Evolutionary conservation across 2,113 vertebrate species (phyloP), one percentile per base, ranked within the genome.

Genomic region (Thalassarche chlororhynchos): DNA sequence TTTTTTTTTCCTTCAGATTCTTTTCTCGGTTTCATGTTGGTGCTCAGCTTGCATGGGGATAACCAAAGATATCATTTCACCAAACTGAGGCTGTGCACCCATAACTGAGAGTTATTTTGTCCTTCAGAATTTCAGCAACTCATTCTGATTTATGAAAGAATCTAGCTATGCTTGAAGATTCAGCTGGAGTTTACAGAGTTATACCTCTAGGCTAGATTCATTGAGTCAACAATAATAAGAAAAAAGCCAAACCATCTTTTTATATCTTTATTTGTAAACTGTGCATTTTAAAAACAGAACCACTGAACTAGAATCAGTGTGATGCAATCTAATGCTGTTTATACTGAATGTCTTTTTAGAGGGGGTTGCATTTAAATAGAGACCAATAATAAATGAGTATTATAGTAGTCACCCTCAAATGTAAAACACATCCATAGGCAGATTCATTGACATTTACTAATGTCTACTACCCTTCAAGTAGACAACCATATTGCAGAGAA

Each of bases 141-240:
- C 71, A 46, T 86, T 84, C 85, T 95, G 93, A 93, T 74, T 96
- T 96, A 91, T 85, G 84, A 66, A 90, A 69, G 81, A 86, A 44
- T 90, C 64, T 71, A 54, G 62, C 78, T 83, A 77, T 79, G 71
- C 75, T 85, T 93, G 82, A 95, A 94, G 84, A 95, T 90, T 95
- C 91, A 95, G 71, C 81, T 80, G 77, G 82, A 83, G 78, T 86
- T 85, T 91, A 72, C 51, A 81, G 66, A 87, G 66, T 93, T 96
- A 38, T 77, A 94, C 91, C 55, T 94, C 77, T 83, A 85, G 75
- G 31, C 77, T 66, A 80, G 75, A 77, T 68, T 88, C 71, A 82
- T 66, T 85, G 84, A 93, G 66, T 93, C 75, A 94, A 95, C 64
- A 89, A 40, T 62, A 89, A 72, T 31, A 92, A 86, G 40, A 74